Conservation (phyloP, 2,113 vertebrate genomes). For the Paralichthys olivaceus region DNA sequence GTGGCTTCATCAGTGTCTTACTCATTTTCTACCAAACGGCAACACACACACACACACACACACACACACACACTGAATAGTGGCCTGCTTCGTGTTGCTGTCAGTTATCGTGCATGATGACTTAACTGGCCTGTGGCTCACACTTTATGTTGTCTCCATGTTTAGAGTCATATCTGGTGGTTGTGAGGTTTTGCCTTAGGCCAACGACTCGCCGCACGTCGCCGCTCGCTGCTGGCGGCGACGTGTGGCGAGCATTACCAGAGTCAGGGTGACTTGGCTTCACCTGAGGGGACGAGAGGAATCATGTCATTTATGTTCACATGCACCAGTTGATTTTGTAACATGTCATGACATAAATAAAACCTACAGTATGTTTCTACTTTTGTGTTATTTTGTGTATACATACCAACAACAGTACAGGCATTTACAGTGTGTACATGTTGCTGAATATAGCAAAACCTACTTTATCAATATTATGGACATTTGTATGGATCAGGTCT, state of each 20-base stretch:
- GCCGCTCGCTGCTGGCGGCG: conserved; percentile 17
- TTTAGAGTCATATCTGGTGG: conserved; percentile 77
- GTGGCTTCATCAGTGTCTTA: conserved; percentile 76
- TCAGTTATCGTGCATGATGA: conserved; percentile 83
- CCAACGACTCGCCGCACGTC: conserved; percentile 71
- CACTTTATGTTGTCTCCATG: conserved; percentile 28
- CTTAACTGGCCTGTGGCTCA: conserved; percentile 66
- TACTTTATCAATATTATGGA: too few relatives aligned
- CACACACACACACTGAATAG: conserved; percentile 67
- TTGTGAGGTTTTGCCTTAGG: conserved; percentile 90
- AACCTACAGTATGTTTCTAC: conserved; percentile 83
- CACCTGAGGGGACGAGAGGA: conserved; percentile 32
- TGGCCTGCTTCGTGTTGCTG: conserved; percentile 82
- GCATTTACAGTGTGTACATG: not conserved
- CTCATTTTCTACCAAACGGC: conserved; percentile 69
- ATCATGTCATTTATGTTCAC: conserved; percentile 76
- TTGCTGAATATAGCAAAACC: too few relatives aligned
- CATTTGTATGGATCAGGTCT: too few relatives aligned
- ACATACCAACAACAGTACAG: not conserved
- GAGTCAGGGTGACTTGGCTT: conserved; percentile 18
- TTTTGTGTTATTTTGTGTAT: conserved; percentile 12
- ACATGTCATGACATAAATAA: conserved; percentile 88
- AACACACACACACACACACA: conserved; percentile 69
- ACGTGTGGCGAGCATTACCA: conserved; percentile 16
- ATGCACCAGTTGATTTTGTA: conserved; percentile 86